Evolutionary conservation across 2,888 invertebrate genomes (phyloP).

Genomic region (Cephus pygmeus): DNA sequence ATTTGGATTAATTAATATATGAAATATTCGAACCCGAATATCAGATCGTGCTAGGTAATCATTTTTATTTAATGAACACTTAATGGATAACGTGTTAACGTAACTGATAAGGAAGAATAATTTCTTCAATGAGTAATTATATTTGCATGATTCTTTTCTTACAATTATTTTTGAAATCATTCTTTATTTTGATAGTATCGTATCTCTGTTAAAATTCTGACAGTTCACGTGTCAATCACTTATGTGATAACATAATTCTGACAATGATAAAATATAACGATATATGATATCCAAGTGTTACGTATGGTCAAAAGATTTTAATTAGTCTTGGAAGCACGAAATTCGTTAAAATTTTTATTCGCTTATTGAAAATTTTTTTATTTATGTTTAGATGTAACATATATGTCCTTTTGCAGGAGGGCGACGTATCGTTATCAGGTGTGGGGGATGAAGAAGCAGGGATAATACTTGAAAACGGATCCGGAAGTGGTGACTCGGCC

Average conservation of each 20-base stretch:
- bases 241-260: background rate
- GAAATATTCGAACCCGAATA: background rate
- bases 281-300: background rate
- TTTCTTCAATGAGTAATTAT: background rate
- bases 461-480: constrained; percentile 27
- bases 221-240: background rate
- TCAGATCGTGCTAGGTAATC: background rate
- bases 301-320: background rate
- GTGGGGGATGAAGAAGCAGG: constrained; percentile 28
- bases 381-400: background rate
- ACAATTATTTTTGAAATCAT: background rate
- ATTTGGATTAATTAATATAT: background rate
- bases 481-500: constrained; percentile 24
- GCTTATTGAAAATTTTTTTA: background rate
- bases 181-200: background rate
- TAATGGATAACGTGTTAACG: no score
- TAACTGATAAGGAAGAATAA: background rate
- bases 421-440: constrained; percentile 27
- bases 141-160: background rate
- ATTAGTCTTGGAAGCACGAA: background rate
- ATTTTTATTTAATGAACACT: background rate
- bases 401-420: constrained; percentile 27
- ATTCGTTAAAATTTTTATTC: background rate
- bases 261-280: background rate
- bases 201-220: background rate